A percentile compares a stretch with the other conserved stretches of the same genome.
Conservation (phyloP, 2,797 vertebrate genomes). For the Mastacembelus armatus region DNA sequence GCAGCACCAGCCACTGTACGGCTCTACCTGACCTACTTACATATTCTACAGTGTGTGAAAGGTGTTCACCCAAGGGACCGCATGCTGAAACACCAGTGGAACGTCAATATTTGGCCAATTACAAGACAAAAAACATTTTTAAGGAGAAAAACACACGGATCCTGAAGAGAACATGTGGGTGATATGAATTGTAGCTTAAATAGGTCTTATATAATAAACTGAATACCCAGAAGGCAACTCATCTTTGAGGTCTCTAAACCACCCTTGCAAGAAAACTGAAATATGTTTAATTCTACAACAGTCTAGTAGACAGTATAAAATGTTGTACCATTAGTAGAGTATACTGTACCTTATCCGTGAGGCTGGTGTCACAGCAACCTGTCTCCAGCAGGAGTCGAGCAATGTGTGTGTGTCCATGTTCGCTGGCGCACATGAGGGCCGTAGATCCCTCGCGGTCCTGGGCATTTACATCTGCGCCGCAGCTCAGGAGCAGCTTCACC, state of each 20-base stretch:
- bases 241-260: too few species aligned
- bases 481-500: constrained; percentile 91
- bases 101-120: too few species aligned
- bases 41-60: not conserved
- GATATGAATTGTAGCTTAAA: not conserved
- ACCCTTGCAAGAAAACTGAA: too few species aligned
- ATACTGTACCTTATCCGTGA: constrained; percentile 93
- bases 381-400: constrained; percentile 89
- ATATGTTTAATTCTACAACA: too few species aligned
- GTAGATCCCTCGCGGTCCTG: constrained; percentile 91
- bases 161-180: too few species aligned
- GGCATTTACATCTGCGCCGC: constrained; percentile 89
- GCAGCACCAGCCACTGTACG: constrained; percentile 4
- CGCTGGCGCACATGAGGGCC: constrained; percentile 93
- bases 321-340: too few species aligned
- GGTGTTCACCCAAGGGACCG: not conserved
- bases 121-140: not conserved
- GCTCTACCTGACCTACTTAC: not conserved
- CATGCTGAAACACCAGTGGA: too few species aligned
- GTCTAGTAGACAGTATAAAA: too few species aligned
- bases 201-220: not conserved
- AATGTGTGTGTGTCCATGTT: constrained; percentile 89
- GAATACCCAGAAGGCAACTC: not conserved
- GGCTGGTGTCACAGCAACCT: constrained; percentile 83
- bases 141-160: not conserved